phyloP scores from a whole-genome alignment of 2,113 vertebrate species.

The Eulacestoma nigropectus region DNA sequence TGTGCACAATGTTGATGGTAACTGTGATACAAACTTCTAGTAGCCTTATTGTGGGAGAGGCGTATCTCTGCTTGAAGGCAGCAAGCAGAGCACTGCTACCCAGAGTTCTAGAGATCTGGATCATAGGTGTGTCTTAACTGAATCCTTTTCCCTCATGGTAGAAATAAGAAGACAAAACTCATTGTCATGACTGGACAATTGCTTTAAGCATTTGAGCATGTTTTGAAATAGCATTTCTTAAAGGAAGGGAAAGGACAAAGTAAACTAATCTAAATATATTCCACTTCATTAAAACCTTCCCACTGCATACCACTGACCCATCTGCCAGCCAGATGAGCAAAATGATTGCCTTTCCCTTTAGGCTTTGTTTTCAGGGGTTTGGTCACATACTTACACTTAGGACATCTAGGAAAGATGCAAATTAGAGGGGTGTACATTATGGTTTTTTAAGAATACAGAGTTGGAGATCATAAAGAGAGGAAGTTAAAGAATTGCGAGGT shows the following conservation, averaged over 20 bases:
- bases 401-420: not conserved
- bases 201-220: not conserved
- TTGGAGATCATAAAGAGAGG: not conserved
- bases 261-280: not conserved
- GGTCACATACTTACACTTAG: not conserved
- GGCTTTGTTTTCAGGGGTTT: not conserved
- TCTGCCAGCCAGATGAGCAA: not conserved
- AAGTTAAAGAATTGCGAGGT: not conserved
- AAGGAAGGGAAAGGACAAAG: not conserved
- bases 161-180: not conserved
- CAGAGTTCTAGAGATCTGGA: not conserved
- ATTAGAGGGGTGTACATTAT: not conserved
- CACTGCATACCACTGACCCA: not conserved
- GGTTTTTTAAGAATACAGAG: not conserved
- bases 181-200: not conserved
- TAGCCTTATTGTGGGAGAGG: not conserved
- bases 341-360: not conserved
- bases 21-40: not conserved
- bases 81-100: not conserved
- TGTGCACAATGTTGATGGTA: not conserved
- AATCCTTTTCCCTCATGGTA: not conserved
- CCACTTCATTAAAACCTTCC: not conserved
- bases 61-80: not conserved
- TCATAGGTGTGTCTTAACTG: not conserved
- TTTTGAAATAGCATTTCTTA: not conserved